Evolutionary conservation across 2,888 invertebrate species (phyloP).

Genomic region (Limnephilus rhombicus): DNA sequence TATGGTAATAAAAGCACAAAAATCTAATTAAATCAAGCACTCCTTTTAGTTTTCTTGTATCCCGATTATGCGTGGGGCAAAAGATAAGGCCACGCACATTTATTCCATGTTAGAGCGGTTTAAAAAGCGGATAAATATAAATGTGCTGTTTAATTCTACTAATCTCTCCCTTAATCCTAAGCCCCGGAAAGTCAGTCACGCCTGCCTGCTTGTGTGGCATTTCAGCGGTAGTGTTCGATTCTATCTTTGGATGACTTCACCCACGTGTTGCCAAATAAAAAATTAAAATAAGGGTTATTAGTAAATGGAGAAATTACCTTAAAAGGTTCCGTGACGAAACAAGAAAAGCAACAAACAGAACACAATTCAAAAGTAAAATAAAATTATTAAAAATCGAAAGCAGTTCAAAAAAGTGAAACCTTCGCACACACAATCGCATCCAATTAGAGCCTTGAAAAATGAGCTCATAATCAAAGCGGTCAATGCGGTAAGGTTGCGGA

Average conservation of each 20-base stretch:
- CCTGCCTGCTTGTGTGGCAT: background rate
- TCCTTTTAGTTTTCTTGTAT: background rate
- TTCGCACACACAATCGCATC: too few relatives aligned
- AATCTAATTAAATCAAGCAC: background rate
- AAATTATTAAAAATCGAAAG: too few relatives aligned
- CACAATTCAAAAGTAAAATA: too few relatives aligned
- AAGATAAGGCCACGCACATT: background rate
- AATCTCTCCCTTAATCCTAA: background rate
- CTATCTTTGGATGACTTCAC: background rate
- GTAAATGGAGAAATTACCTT: background rate
- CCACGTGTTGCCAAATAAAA: background rate
- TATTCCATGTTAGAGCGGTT: background rate
- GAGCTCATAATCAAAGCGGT: too few relatives aligned
- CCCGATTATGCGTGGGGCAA: background rate
- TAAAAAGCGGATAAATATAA: background rate
- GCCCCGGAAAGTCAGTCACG: background rate
- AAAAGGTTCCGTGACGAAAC: too few relatives aligned
- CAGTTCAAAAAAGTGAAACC: too few relatives aligned
- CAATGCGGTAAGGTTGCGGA: too few relatives aligned
- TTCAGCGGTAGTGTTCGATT: background rate
- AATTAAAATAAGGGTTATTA: background rate
- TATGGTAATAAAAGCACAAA: background rate
- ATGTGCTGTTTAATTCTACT: background rate
- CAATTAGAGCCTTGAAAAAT: too few relatives aligned
- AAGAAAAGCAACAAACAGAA: too few relatives aligned